phyloP scores from a whole-genome alignment of 2,888 invertebrate species.

The Eupeodes luniger region DNA sequence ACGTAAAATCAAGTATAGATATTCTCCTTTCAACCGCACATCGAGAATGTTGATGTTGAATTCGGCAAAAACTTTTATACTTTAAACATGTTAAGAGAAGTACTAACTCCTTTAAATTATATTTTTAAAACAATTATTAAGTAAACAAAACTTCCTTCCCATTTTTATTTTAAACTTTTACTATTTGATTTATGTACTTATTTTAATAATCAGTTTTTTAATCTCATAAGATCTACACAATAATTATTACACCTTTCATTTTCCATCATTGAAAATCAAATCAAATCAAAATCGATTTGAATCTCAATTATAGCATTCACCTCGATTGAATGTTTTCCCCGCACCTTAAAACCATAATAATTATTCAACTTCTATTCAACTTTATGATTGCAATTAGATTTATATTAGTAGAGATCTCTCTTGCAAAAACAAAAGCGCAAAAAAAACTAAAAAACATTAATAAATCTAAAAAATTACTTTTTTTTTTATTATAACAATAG shows the following conservation, averaged over 20 bases:
- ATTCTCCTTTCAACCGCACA: too few relatives aligned
- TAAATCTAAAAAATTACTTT: conserved; percentile 55
- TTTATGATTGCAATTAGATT: conserved; percentile 66
- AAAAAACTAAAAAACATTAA: conserved; percentile 41
- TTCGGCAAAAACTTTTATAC: too few relatives aligned
- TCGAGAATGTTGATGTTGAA: too few relatives aligned
- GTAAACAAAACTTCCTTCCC: background rate
- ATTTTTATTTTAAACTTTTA: background rate
- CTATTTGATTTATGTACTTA: background rate
- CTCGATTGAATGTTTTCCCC: conserved; percentile 36
- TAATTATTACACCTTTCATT: conserved; percentile 17
- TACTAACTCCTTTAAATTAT: too few relatives aligned
- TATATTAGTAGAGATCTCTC: conserved; percentile 60
- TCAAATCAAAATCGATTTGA: conserved; percentile 38
- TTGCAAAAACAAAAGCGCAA: conserved; percentile 38
- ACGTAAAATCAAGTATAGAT: too few relatives aligned
- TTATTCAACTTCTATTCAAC: conserved; percentile 25
- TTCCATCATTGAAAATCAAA: conserved; percentile 23
- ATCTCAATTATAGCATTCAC: conserved; percentile 62
- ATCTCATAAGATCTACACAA: background rate
- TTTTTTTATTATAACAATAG: conserved; percentile 78
- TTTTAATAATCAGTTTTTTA: background rate
- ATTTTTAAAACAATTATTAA: background rate
- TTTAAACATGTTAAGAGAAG: too few relatives aligned
- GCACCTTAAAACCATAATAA: conserved; percentile 35